A percentile compares a stretch with the other conserved stretches of the same genome.
phyloP scores from a whole-genome alignment of 2,888 invertebrate genomes.

The Pyrocoelia pectoralis region DNA sequence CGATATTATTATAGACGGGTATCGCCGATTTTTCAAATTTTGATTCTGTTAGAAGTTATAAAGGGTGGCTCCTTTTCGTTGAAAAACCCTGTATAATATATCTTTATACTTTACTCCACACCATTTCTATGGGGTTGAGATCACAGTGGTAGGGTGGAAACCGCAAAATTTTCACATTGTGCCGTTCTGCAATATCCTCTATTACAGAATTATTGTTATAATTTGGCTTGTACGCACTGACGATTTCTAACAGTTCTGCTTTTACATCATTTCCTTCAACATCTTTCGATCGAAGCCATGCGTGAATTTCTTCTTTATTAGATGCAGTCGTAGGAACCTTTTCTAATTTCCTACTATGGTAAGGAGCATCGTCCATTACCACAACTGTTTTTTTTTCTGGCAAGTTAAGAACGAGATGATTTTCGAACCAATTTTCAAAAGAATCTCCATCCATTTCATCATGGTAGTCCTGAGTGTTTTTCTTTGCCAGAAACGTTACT shows the following conservation, averaged over 20 bases:
- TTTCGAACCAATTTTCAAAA: conserved; percentile 3
- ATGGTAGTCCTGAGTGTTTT: neutral
- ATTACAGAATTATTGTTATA: neutral
- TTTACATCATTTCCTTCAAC: neutral
- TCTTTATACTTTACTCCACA: neutral
- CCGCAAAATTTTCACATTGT: neutral
- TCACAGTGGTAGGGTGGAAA: neutral
- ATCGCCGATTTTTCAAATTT: too few species aligned
- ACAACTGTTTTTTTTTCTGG: conserved; percentile 1
- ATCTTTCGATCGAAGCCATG: neutral
- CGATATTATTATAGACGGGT: too few species aligned
- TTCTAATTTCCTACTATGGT: conserved; percentile 1
- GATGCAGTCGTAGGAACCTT: neutral
- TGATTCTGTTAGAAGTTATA: too few species aligned
- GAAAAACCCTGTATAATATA: too few species aligned
- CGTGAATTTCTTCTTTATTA: neutral
- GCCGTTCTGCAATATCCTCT: neutral
- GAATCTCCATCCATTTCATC: neutral
- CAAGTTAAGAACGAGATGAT: neutral
- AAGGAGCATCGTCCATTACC: neutral
- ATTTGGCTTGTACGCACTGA: neutral
- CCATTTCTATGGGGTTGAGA: neutral
- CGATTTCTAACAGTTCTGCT: neutral
- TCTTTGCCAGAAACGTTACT: neutral
- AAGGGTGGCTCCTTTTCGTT: too few species aligned